phyloP scores from a whole-genome alignment of 2,113 vertebrate species.

The Nibea albiflora region DNA sequence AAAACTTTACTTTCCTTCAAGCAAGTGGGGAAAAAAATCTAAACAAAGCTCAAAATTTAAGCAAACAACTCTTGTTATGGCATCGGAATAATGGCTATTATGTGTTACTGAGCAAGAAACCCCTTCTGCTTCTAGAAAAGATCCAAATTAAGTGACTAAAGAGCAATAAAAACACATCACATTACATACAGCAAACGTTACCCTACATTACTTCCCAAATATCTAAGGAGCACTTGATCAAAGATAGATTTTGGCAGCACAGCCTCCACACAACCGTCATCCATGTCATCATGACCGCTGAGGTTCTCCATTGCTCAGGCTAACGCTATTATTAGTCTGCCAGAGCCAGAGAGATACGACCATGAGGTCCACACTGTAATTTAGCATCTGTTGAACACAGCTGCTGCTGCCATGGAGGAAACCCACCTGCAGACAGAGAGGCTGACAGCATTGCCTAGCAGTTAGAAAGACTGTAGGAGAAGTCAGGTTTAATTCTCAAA shows the following conservation, averaged over 20 bases:
- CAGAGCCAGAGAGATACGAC: constrained; percentile 61
- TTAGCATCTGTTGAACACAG: constrained; percentile 82
- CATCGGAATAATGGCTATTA: background rate
- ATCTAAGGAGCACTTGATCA: constrained; percentile 33
- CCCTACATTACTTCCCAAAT: background rate
- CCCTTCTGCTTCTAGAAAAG: background rate
- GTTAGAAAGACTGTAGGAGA: background rate
- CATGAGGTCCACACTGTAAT: constrained; percentile 75
- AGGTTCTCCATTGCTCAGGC: constrained; percentile 59
- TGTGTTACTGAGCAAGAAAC: background rate
- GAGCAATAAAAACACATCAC: background rate
- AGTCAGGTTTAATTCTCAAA: background rate
- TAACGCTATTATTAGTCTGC: constrained; percentile 78
- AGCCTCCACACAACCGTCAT: constrained; percentile 20
- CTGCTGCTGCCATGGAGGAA: constrained; percentile 61
- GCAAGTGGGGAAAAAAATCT: background rate
- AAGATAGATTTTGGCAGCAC: constrained; percentile 31
- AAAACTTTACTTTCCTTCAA: background rate
- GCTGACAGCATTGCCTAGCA: background rate
- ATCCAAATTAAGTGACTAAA: background rate
- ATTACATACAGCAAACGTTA: constrained; percentile 5
- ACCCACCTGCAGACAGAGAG: constrained; percentile 63
- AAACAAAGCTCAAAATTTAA: background rate
- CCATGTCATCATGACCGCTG: constrained; percentile 51
- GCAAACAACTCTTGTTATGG: background rate